Evolutionary conservation across 2,888 invertebrate species (phyloP).

Genomic region (Pyralis farinalis): DNA sequence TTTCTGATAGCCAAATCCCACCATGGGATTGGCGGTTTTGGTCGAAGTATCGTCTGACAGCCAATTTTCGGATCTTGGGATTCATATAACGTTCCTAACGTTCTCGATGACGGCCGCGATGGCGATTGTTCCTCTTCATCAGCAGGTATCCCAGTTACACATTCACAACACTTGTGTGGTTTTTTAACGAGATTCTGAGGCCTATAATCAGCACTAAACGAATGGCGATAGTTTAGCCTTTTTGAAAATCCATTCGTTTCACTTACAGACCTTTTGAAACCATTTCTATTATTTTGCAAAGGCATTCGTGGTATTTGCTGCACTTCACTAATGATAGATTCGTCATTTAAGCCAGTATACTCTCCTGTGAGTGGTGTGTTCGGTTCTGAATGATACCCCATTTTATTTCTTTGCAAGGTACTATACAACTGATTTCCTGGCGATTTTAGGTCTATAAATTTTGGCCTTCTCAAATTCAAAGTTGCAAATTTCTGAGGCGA

Average conservation of each 20-base stretch:
- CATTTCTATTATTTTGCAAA: conserved; percentile 66
- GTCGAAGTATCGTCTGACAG: conserved; percentile 83
- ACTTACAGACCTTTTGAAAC: conserved; percentile 69
- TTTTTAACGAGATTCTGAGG: conserved; percentile 48
- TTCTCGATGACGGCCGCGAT: conserved; percentile 59
- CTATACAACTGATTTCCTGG: conserved; percentile 58
- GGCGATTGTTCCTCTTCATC: conserved; percentile 55
- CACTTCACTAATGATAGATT: conserved; percentile 61
- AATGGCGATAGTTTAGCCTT: conserved; percentile 71
- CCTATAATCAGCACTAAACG: conserved; percentile 68
- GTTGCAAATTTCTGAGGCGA: conserved; percentile 77
- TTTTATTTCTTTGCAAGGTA: conserved; percentile 63
- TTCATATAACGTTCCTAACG: conserved; percentile 72
- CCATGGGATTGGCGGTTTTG: conserved; percentile 90
- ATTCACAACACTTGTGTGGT: conserved; percentile 76
- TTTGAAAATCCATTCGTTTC: conserved; percentile 73
- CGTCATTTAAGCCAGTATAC: conserved; percentile 46
- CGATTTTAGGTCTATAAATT: conserved; percentile 67
- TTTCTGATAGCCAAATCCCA: conserved; percentile 92
- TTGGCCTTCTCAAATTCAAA: conserved; percentile 67
- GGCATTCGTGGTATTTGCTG: conserved; percentile 71
- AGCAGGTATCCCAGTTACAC: conserved; percentile 67
- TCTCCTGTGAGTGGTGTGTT: conserved; percentile 68
- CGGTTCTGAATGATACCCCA: conserved; percentile 75
- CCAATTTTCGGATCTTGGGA: conserved; percentile 85